Base-by-base conservation (phyloP, 1,140 invertebrate genomes). In the Formica exsecta region DNA sequence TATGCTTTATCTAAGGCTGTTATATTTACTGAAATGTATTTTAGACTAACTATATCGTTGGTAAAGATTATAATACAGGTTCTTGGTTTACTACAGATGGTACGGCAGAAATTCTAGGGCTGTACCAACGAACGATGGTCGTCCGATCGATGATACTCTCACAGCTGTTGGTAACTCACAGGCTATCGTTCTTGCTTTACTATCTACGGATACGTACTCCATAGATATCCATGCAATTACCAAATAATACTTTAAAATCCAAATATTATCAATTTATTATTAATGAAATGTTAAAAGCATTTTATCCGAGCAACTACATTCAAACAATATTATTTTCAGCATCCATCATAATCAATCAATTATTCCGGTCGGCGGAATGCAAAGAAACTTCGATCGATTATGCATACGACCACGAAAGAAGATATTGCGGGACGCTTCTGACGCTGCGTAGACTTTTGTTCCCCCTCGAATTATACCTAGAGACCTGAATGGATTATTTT, bases 321-420 rank as follows among this genome's bases (percentile, higher is more conserved):
- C 29, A 51, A 73, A 57, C 19, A 9, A 41, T 38, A 41, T 71
- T 57, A 29, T 29, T 29, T 29, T 29, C 1, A 29, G 25, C 25
- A n/a, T n/a, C n/a, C n/a, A n/a, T n/a, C n/a, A n/a, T n/a, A n/a
- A n/a, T n/a, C n/a, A n/a, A n/a, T n/a, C n/a, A n/a, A 48, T 80
- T 57, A 80, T 80, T 70, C 64, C 64, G 48, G 22, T 59, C 64
- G 65, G 22, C 7, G 32, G 48, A 70, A 80, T 86, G 54, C 62
- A 36, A 68, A 38, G 68, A 70, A 75, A 86, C 32, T 48, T 80
- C 54, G 75, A 85, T 86, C 75, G 88, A 86, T 89, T 86, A 88
- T 86, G 86, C 86, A 79, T 88, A 74, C 81, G 62, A 57, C 51
- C 48, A 54, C 57, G 64, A 77, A 66, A 41, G 62, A 25, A 64